Base-by-base conservation (phyloP, 2,113 vertebrate genomes). In the Hyla sarda region DNA sequence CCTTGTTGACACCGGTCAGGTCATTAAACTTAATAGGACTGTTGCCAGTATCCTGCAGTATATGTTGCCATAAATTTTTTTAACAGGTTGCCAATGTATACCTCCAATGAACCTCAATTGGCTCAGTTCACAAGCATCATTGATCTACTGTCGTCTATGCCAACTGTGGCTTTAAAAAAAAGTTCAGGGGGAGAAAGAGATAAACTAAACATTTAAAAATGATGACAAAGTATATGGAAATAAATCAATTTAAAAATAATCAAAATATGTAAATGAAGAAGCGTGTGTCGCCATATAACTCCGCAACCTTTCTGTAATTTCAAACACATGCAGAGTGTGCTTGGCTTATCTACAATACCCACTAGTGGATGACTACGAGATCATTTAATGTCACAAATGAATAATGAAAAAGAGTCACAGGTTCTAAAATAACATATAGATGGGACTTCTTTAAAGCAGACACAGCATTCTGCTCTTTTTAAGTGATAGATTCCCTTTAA, bases 401-500 rank as follows among this genome's bases (percentile, higher is more conserved):
- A 65, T 65, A 60, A 80, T 60, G 54, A 80, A n/a, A 58, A 41
- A 37, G 50, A 37, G 41, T 21, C 58, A 10, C 56, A 11, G n/a
- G 9, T 14, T 47, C 16, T 47, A 81, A 30, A 77, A 54, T 21
- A 19, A 17, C 21, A 54, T 28, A 45, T 48, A 41, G 34, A 71
- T 41, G 67, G 2, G 32, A 23, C 34, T 41, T 71, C 23, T 71
- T 71, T 54, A 77, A 34, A 54, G 75, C 30, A 54, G 50, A 77
- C 2, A 11, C 34, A n/a, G 37, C 8, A 65, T 60, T 76, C 47
- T 80, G 54, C 32, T 45, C 45, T 81, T 81, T 65, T 45, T 62
- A 25, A 80, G 56, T 37, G 37, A 81, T 62, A 47, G 56, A 81
- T 65, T 47, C 78, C 56, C 78, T 81, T 28, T 81, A 47, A 81